Conservation (phyloP, 2,888 invertebrate genomes). For the Gryllus longicercus region DNA sequence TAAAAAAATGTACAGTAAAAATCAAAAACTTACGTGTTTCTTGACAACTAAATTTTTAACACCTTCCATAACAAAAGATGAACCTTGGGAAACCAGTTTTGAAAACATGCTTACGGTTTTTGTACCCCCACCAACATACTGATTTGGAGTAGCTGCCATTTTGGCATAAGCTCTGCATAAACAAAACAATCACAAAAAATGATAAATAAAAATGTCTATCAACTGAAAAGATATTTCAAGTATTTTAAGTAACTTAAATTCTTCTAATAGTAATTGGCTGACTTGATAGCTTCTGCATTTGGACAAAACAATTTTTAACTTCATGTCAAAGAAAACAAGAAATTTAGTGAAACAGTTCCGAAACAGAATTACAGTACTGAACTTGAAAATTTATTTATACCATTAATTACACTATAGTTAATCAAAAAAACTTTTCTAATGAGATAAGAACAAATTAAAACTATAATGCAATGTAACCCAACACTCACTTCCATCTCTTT, state of each 20-base stretch:
- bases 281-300: too few species aligned
- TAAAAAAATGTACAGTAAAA: not conserved
- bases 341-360: too few species aligned
- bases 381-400: too few species aligned
- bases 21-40: slow-evolving; percentile 72
- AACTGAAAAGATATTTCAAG: not conserved
- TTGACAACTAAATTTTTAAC: slow-evolving; percentile 98
- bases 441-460: too few species aligned
- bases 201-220: not conserved
- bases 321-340: too few species aligned
- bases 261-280: not conserved
- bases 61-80: slow-evolving; percentile 99
- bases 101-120: slow-evolving; percentile 98
- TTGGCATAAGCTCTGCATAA: slow-evolving; percentile 68
- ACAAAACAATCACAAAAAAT: not conserved
- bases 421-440: too few species aligned
- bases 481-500: slow-evolving; percentile 82
- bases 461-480: not conserved
- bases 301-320: too few species aligned
- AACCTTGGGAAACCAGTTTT: slow-evolving; percentile 93
- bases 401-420: too few species aligned
- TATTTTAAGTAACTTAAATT: slow-evolving; percentile 2
- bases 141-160: slow-evolving; percentile 69
- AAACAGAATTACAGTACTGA: too few species aligned
- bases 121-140: slow-evolving; percentile 84